These are phyloP conservation scores for Ursus arctos DNA, from an alignment of 2,113 vertebrate genomes.

Conservation along the genomic window DNA sequence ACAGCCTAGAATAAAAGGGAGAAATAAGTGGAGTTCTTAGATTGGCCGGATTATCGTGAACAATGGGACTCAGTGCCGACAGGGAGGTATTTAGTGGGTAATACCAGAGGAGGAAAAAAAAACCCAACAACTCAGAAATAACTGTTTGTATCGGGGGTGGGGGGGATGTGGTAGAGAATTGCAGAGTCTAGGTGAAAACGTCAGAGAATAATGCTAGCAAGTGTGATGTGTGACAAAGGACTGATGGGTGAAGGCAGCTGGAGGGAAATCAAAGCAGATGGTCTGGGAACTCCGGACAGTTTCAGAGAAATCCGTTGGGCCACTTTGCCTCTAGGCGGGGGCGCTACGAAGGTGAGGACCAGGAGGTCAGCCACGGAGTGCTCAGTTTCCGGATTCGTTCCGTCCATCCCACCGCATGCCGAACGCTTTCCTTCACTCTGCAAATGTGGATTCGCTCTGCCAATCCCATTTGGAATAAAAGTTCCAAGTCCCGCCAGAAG, in stretches of 20 bases:
- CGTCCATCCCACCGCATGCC: accelerated
- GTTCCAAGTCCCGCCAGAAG: neutral
- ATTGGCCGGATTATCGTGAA: neutral
- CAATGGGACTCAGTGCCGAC: accelerated
- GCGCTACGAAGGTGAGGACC: accelerated
- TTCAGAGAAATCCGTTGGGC: neutral
- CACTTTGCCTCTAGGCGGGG: too few relatives aligned
- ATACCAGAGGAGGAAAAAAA: neutral
- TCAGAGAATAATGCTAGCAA: too few relatives aligned
- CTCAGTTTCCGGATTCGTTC: accelerated
- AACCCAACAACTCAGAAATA: neutral
- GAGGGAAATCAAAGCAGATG: accelerated
- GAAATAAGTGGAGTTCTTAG: accelerated
- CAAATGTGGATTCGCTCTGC: neutral
- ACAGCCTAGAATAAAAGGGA: neutral
- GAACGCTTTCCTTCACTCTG: neutral
- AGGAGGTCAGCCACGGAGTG: accelerated
- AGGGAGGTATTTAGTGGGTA: too few relatives aligned
- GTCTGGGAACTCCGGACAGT: accelerated
- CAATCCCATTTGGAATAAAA: accelerated
- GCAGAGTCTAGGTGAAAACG: accelerated
- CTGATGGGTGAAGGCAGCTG: accelerated
- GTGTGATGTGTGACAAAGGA: accelerated
- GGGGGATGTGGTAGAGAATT: neutral
- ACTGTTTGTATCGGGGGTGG: accelerated